Base-by-base conservation (phyloP, 1,140 invertebrate genomes). In the Lycorma delicatula region DNA sequence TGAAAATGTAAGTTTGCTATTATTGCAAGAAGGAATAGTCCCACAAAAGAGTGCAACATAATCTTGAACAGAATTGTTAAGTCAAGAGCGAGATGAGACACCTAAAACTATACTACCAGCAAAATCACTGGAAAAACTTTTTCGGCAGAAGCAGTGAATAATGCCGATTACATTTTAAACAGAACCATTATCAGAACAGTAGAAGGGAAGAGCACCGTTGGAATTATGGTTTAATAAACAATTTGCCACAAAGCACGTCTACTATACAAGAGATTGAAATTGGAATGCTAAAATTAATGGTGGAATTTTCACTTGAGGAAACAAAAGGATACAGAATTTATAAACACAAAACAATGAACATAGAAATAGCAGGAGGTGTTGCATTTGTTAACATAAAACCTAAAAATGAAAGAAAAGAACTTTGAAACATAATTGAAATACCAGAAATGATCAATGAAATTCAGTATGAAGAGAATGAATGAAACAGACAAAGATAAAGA, bases 61-160 rank as follows among this genome's bases (percentile, higher is more conserved):
- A 55, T 27, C 66, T 68, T 3, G 54, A 74, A 57, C 63, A 67
- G 55, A 73, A 74, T 58, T 68, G 70, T 11, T 41, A 54, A 11
- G 62, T 66, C 1, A 66, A 73, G 60, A 53, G 69, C 67, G 68
- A 72, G 57, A 75, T 68, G 27, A 53, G 73, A 58, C 66, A 29
- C 73, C 72, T 22, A 62, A 69, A 46, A 63, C 64, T n/a, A 62
- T 65, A 22, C 26, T 72, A 13, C 50, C 62, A 47, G 60, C 54
- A 12, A 62, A 61, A 7, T 36, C 31, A 6, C 16, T 56, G 25
- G 29, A 56, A 18, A 31, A 49, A 27, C 18, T 28, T 18, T 31
- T 26, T 74, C 72, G 71, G 69, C 68, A 13, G 70, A 75, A 62
- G 68, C 70, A 23, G 41, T 68, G 1, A 60, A 60, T 23, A 64